Conservation (phyloP, 2,888 invertebrate species). For the Napeogenes inachia region DNA sequence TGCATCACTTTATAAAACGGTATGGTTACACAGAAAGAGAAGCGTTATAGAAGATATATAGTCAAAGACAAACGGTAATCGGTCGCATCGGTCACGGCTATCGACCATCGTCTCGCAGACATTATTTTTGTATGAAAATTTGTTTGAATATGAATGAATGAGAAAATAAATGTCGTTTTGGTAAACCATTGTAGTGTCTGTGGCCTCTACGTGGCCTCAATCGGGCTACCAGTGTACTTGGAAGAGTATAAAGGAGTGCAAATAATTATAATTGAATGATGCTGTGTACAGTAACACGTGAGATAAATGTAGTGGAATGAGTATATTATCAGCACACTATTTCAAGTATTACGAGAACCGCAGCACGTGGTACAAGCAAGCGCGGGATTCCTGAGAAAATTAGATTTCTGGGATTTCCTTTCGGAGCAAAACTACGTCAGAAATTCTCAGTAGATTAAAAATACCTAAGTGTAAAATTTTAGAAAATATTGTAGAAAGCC, state of each 20-base stretch:
- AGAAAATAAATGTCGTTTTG: no score
- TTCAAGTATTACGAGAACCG: not conserved
- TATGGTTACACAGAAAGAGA: constrained; percentile 14
- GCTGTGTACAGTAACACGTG: not conserved
- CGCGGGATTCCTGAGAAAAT: constrained; percentile 24
- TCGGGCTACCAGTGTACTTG: no score
- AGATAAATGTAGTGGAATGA: not conserved
- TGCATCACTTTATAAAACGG: not conserved
- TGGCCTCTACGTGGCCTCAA: no score
- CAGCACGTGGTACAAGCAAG: constrained; percentile 6
- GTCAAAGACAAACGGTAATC: constrained; percentile 60
- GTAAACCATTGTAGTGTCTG: no score
- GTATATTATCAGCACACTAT: not conserved
- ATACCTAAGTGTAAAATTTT: constrained; percentile 16
- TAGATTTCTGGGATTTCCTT: constrained; percentile 22
- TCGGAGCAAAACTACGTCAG: not conserved
- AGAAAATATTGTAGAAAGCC: not conserved
- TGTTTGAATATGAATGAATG: no score
- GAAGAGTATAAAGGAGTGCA: no score
- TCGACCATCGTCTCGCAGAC: constrained; percentile 33
- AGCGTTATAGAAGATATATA: constrained; percentile 32
- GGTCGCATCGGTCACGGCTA: constrained; percentile 51
- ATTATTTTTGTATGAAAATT: constrained; percentile 15
- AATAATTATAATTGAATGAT: not conserved
- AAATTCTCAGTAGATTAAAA: constrained; percentile 20